Evolutionary conservation across 2,888 invertebrate genomes (phyloP).

Genomic region (Nomada flava): DNA sequence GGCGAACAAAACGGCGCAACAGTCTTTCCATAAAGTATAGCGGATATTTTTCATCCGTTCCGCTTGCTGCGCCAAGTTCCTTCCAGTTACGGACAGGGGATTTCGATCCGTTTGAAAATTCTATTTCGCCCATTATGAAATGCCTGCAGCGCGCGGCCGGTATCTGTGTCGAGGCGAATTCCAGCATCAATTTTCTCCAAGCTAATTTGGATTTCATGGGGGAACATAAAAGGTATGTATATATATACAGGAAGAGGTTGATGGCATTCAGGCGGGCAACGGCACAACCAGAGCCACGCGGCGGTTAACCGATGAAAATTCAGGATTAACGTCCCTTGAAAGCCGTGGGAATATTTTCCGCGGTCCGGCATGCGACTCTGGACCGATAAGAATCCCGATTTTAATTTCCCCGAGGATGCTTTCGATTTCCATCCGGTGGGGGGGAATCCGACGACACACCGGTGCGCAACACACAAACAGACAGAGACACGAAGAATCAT

Average conservation of each 20-base stretch:
- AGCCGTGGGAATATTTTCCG: constrained; percentile 58
- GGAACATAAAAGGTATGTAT: not conserved
- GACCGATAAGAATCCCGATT: constrained; percentile 41
- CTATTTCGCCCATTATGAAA: constrained; percentile 55
- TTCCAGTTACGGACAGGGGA: constrained; percentile 19
- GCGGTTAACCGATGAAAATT: constrained; percentile 55
- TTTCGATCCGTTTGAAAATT: constrained; percentile 50
- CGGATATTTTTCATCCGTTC: constrained; percentile 35
- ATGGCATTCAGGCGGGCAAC: constrained; percentile 10
- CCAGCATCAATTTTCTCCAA: constrained; percentile 38
- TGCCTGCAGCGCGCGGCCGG: constrained; percentile 23
- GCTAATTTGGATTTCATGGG: constrained; percentile 52
- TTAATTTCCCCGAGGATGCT: constrained; percentile 49
- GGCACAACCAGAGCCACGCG: not conserved
- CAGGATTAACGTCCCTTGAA: constrained; percentile 43
- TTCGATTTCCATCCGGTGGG: constrained; percentile 40
- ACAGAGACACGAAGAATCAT: not conserved
- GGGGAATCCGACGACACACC: constrained; percentile 7
- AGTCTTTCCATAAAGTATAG: constrained; percentile 13
- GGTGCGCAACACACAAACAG: no score
- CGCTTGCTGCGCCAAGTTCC: constrained; percentile 14
- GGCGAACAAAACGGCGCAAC: not conserved
- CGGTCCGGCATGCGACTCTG: not conserved
- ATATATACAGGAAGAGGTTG: constrained; percentile 1
- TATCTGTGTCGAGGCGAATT: constrained; percentile 40